Evolutionary conservation across 2,888 invertebrate genomes (phyloP).

Genomic region (Phaonia tiefii): DNA sequence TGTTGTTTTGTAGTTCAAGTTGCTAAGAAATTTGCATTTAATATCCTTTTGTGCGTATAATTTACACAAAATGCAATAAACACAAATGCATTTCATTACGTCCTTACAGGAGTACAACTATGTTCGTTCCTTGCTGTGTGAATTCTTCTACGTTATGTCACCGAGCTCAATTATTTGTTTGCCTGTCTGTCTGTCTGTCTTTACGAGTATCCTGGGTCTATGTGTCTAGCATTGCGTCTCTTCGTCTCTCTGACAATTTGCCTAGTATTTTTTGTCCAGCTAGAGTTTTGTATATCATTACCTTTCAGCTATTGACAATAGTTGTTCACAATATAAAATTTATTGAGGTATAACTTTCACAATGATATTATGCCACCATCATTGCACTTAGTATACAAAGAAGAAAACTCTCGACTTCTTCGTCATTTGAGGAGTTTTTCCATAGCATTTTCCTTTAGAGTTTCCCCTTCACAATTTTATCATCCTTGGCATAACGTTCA

Average conservation of each 20-base stretch:
- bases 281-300: conserved; percentile 51
- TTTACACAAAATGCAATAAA: conserved; percentile 80
- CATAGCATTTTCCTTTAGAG: conserved; percentile 12
- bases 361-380: conserved; percentile 64
- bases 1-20: conserved; percentile 54
- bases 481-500: conserved; percentile 36
- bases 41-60: conserved; percentile 81
- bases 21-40: conserved; percentile 77
- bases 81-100: conserved; percentile 77
- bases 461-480: conserved; percentile 27
- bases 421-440: conserved; percentile 4
- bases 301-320: conserved; percentile 67
- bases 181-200: conserved; percentile 28
- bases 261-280: conserved; percentile 4
- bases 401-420: conserved; percentile 26
- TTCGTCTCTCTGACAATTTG: neutral
- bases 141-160: neutral
- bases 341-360: conserved; percentile 66
- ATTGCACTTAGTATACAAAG: conserved; percentile 30
- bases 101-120: conserved; percentile 1
- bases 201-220: neutral
- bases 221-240: conserved; percentile 22
- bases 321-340: conserved; percentile 64
- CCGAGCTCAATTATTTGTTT: neutral
- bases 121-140: neutral